Percentiles rank a stretch among this genome's conserved stretches.
Evolutionary conservation across 2,113 vertebrate genomes (phyloP).

Genomic region (Callaeas wilsoni): DNA sequence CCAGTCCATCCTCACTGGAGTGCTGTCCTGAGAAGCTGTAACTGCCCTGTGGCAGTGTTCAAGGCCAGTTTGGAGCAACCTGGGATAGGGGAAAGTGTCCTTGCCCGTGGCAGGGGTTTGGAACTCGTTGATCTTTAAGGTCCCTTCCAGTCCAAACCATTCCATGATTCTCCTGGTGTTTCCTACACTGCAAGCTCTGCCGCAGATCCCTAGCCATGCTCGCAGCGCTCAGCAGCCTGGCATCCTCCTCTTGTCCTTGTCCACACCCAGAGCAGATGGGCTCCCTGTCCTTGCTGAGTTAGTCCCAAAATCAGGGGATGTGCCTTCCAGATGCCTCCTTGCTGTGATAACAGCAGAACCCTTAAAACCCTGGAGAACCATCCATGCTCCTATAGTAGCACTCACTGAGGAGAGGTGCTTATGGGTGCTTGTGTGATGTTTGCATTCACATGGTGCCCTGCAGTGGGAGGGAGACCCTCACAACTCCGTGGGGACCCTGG

Average conservation of each 20-base stretch:
- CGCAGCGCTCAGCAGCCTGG: fast-evolving
- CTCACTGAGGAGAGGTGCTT: not conserved
- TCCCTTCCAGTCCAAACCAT: not conserved
- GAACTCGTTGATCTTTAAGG: not conserved
- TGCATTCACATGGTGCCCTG: not conserved
- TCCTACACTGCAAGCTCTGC: not conserved
- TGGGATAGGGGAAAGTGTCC: not conserved
- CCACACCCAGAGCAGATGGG: not conserved
- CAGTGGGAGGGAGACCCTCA: not conserved
- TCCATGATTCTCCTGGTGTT: not conserved
- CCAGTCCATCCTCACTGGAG: fast-evolving
- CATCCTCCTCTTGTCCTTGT: not conserved
- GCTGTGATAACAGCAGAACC: not conserved
- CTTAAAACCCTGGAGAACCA: not conserved
- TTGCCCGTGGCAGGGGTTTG: not conserved
- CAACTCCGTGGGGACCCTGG: fast-evolving
- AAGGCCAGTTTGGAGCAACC: not conserved
- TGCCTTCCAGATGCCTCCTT: fast-evolving
- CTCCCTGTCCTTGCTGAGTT: not conserved
- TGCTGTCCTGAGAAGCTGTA: not conserved
- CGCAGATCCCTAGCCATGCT: fast-evolving
- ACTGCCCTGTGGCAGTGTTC: not conserved
- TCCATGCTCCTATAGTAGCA: not conserved
- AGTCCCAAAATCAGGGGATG: not conserved
- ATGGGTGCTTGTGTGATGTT: not conserved